Evolutionary conservation across 2,113 vertebrate species (phyloP), one percentile per base, ranked within the genome.

Genomic region (Oreocharis arfaki): DNA sequence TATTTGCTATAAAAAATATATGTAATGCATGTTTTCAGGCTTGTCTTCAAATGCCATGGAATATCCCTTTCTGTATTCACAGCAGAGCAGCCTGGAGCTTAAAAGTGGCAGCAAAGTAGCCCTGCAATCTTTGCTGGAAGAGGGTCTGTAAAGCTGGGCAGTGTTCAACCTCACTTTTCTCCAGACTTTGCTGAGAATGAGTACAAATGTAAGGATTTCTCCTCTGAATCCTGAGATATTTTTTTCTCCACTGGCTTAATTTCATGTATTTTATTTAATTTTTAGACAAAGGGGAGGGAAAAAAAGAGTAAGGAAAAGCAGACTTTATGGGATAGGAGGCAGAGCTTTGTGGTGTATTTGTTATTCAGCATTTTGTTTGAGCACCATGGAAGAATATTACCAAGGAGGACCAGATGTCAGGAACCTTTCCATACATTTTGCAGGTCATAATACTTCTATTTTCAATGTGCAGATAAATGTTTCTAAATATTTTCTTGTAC

Each of bases 401-500:
- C 19, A 46, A 74, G 70, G 35, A 90, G 17, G 3, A 88, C 13
- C 47, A 84, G 28, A 65, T 44, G 12, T 61, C 33, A 87, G 16
- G 39, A 92, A 87, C 28, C 27, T 83, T 77, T 91, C 65, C 26
- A 21, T 55, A 49, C 50, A 74, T 87, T 92, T 89, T 85, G 55
- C 59, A 89, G 49, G 47, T 59, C 23, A 37, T 28, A 87, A 50
- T 71, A 21, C 23, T 81, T 86, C 39, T 60, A 50, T 88, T 94
- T 94, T 93, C 53, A 74, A 42, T 49, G 41, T 35, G 35, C 20
- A 75, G 61, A 85, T 88, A 93, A 64, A 92, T 42, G 42, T 61
- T 37, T 52, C 50, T 39, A 96, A 89, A 75, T 87, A 73, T 93
- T 93, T 94, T 92, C 74, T 79, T 73, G 27, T 78, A 71, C 30